Conservation (phyloP, 2,888 invertebrate genomes). For the Camptogramma bilineatum region DNA sequence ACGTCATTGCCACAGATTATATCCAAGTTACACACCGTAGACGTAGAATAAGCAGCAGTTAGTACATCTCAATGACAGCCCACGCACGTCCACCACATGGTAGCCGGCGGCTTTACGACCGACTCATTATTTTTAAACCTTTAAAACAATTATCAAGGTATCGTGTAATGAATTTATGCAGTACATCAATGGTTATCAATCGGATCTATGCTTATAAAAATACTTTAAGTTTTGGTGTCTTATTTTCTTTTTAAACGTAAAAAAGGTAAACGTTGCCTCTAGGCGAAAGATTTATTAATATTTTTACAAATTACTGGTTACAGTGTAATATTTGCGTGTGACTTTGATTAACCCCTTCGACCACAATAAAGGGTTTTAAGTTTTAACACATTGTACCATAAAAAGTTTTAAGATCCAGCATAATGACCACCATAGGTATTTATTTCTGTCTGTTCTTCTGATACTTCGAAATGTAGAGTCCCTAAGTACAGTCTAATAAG, state of each 20-base stretch:
- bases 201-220: conserved; percentile 12
- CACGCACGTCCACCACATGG: conserved; percentile 67
- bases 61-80: conserved; percentile 48
- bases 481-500: too few relatives aligned
- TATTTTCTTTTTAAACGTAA: too few relatives aligned
- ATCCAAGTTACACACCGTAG: background rate
- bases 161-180: conserved; percentile 14
- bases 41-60: conserved; percentile 12
- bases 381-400: too few relatives aligned
- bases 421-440: too few relatives aligned
- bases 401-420: too few relatives aligned
- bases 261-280: too few relatives aligned
- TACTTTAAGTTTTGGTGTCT: background rate
- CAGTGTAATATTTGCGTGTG: background rate
- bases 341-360: background rate
- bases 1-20: conserved; percentile 55
- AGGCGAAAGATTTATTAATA: too few relatives aligned
- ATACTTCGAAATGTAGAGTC: too few relatives aligned
- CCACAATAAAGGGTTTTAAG: too few relatives aligned
- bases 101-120: conserved; percentile 23
- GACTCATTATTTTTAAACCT: conserved; percentile 27
- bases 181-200: conserved; percentile 20
- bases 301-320: background rate
- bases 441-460: too few relatives aligned
- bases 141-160: conserved; percentile 27